Conservation (phyloP, 2,797 vertebrate genomes). For the Macroramphosus scolopax region DNA sequence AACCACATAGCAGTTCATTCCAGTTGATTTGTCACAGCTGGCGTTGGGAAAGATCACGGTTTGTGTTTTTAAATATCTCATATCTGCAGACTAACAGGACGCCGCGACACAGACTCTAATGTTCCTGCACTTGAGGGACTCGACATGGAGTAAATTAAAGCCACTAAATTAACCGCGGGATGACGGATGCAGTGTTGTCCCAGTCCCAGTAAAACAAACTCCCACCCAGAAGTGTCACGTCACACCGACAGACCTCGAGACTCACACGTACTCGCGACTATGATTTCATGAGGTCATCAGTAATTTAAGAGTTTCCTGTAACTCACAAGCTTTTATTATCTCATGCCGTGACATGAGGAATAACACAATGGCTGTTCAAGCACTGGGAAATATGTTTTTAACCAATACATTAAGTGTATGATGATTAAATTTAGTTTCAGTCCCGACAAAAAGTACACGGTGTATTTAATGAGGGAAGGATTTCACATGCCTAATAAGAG, state of each 20-base stretch:
- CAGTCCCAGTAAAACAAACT: not conserved
- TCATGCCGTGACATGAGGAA: not conserved
- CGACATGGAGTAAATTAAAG: conserved; percentile 19
- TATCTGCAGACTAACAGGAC: not conserved
- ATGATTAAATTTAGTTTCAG: too few relatives aligned
- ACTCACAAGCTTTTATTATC: conserved; percentile 3
- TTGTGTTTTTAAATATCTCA: too few relatives aligned
- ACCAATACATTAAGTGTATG: too few relatives aligned
- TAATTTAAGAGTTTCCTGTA: conserved; percentile 3
- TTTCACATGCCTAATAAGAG: conserved; percentile 21
- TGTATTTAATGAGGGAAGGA: not conserved
- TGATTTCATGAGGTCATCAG: too few relatives aligned
- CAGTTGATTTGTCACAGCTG: conserved; percentile 12
- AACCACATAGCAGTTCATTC: too few relatives aligned
- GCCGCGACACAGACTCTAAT: conserved; percentile 38
- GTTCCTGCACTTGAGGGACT: conserved; percentile 6
- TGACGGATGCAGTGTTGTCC: not conserved
- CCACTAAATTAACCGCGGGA: conserved; percentile 21
- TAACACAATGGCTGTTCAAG: not conserved
- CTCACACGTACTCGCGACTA: too few relatives aligned
- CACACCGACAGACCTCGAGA: conserved; percentile 5
- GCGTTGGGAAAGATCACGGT: conserved; percentile 3
- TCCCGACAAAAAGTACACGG: not conserved
- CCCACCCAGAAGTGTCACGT: conserved; percentile 1
- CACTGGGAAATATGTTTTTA: too few relatives aligned